Base-by-base conservation (phyloP, 2,888 invertebrate species). In the Mechanitis mazaeus region DNA sequence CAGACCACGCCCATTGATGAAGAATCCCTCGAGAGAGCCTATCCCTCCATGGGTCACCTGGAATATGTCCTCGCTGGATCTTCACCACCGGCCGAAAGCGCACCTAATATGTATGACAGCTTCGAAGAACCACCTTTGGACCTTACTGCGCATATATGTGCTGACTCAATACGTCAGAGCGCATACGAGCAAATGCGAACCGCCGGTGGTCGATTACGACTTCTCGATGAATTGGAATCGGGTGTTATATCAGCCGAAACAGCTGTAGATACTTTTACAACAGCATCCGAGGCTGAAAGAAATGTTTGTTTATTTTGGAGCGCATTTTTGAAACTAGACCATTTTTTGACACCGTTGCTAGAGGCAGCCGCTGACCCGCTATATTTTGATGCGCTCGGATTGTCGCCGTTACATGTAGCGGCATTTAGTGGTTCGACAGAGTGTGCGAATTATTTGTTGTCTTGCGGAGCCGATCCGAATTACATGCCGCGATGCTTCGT, bases 11-110 rank as follows among this genome's bases (percentile, higher is more conserved):
- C 83, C 64, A 74, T 77, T 64, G 87, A 87, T 72, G 84, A 82
- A 63, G 86, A 86, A 65, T 81, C 93, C 80, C 90, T 94, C 72
- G 94, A 94, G 77, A 92, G 94, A 67, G 93, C 93, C 77, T 92
- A 91, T 77, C 93, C 94, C 66, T 92, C 93, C 72, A 86, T 83
- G 82, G 92, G 91, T 55, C 94, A 94, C 83, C 93, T 94, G 80
- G 94, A 94, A 82, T 94, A 94, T 82, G 94, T 95, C 91, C 94
- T 95, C 80, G 94, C 94, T 73, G 95, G 95, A 62, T 94, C 94
- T 47, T 94, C 95, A 28, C 95, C 95, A 7, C 95, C 95, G 42
- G 94, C 95, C 63, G 95, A 95, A 82, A 94, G 94, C 83, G 94
- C 94, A 54, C 94, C 95, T 70, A 94, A 94, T 79, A 93, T 95